Evolutionary conservation across 2,113 vertebrate species (phyloP).

Genomic region (Heterocephalus glaber): DNA sequence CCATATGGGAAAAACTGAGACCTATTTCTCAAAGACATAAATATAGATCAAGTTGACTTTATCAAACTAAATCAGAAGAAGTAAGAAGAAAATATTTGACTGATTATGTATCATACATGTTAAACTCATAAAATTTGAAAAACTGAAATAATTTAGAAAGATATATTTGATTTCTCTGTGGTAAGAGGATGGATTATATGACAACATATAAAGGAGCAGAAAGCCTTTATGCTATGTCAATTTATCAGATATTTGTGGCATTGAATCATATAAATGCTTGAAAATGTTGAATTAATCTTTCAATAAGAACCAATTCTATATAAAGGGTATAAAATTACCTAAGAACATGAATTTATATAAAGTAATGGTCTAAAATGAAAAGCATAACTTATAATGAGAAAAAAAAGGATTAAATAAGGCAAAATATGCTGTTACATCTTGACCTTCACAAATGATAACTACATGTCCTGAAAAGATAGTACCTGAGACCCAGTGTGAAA

Average conservation of each 20-base stretch:
- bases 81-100: slow-evolving; percentile 38
- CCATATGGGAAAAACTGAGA: slow-evolving; percentile 65
- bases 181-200: background rate
- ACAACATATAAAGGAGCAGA: background rate
- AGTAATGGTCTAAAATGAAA: background rate
- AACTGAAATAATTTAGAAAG: slow-evolving; percentile 24
- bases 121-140: slow-evolving; percentile 43
- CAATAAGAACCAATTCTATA: background rate
- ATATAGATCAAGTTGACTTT: slow-evolving; percentile 54
- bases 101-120: background rate
- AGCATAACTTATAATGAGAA: background rate
- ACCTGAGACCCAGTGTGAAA: background rate
- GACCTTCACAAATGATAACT: background rate
- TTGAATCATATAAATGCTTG: background rate
- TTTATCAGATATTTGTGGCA: slow-evolving; percentile 41
- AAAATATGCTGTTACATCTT: background rate
- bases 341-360: background rate
- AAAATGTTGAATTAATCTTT: slow-evolving; percentile 40
- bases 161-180: background rate
- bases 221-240: background rate
- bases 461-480: background rate
- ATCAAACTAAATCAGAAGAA: slow-evolving; percentile 36
- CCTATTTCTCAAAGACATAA: slow-evolving; percentile 50
- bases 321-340: background rate
- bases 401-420: background rate